Evolutionary conservation across 2,113 vertebrate species (phyloP), one percentile per base, ranked within the genome.

Genomic region (Epinephelus lanceolatus): DNA sequence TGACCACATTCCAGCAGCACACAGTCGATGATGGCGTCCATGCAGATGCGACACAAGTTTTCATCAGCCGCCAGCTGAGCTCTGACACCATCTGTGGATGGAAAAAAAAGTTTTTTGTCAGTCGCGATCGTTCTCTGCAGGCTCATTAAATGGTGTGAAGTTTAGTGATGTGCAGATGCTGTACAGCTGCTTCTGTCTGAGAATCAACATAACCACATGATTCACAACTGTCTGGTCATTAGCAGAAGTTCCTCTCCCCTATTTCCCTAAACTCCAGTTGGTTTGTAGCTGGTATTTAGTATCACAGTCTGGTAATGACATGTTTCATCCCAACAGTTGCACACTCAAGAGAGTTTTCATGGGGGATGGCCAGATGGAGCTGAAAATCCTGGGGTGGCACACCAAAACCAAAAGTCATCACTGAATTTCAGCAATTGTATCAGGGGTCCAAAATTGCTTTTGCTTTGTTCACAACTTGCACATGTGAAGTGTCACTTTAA

Each of bases 1-100:
- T 99, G 98, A 71, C 98, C 98, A 0, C 98, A 99, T 76, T 99
- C 98, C 62, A 99, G 95, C 86, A 99, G 95, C 69, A 99, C 98
- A 0, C 98, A 99, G 95, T 99, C 98, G 3, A 99, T 99, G 75
- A 97, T 88, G 0, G 98, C 98, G 0, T 99, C 98, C 98, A 99
- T 99, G 96, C 98, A 99, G 95, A 99, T 99, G 55, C 98, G 96
- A 72, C 98, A 99, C 83, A 99, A 90, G 94, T 97, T 97, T 40
- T 99, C 98, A 0, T 99, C 98, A 2, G 89, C 81, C 0, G 96
- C 96, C 91, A 98, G 93, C 91, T 96, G 98, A 80, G 95, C 91
- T 89, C 94, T 96, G 86, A 97, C 96, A 0, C 95, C 96, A 70
- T 97, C 98, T 99, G 96, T 4, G 71, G 75, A 25, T 59, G 5